Evolutionary conservation across 2,888 invertebrate genomes (phyloP).

Genomic region (Dromius quadrimaculatus): DNA sequence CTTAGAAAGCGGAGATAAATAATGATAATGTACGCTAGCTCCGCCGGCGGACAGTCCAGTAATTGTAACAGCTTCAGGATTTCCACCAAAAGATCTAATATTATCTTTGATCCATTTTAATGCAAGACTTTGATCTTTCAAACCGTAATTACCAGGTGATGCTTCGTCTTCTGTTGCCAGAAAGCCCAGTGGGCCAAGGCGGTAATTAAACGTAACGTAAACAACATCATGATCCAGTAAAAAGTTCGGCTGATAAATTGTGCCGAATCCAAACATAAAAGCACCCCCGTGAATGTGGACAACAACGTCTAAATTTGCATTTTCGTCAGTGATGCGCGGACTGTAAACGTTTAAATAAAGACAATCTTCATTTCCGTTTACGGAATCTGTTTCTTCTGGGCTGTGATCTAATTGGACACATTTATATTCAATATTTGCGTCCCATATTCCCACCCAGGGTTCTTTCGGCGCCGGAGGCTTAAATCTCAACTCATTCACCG

Average conservation of each 20-base stretch:
- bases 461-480: constrained; percentile 60
- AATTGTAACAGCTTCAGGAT: constrained; percentile 77
- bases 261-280: constrained; percentile 73
- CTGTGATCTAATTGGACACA: constrained; percentile 48
- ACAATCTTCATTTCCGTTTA: constrained; percentile 69
- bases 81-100: constrained; percentile 78
- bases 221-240: constrained; percentile 74
- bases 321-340: constrained; percentile 64
- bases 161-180: constrained; percentile 78
- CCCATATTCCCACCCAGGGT: constrained; percentile 73
- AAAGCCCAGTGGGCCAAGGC: constrained; percentile 78
- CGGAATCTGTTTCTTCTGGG: not conserved
- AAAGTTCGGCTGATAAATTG: constrained; percentile 69
- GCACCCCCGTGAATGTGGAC: constrained; percentile 75
- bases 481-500: constrained; percentile 58
- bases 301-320: constrained; percentile 69
- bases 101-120: constrained; percentile 78
- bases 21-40: constrained; percentile 81
- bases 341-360: constrained; percentile 71
- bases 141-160: constrained; percentile 78
- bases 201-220: constrained; percentile 75
- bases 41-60: constrained; percentile 81
- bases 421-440: constrained; percentile 68
- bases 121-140: constrained; percentile 81
- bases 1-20: constrained; percentile 74